These are phyloP conservation scores for Oreortyx pictus DNA, from an alignment of 2,797 vertebrate genomes.

Conservation along the genomic window DNA sequence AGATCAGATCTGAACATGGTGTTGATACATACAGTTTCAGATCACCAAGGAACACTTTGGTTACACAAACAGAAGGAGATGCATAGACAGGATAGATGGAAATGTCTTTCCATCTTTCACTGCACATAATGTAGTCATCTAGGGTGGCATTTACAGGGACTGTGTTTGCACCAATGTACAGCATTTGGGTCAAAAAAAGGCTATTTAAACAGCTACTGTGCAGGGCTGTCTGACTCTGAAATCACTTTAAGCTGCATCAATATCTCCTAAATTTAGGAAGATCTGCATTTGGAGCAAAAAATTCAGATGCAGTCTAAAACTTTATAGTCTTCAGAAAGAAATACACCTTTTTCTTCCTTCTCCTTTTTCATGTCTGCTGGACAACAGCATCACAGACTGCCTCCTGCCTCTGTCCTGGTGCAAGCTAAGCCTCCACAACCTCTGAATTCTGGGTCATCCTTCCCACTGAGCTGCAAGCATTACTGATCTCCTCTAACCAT, in stretches of 20 bases:
- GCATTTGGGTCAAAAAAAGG: not conserved
- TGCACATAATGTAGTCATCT: not conserved
- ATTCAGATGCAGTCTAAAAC: not conserved
- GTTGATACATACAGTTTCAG: not conserved
- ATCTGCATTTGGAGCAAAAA: not conserved
- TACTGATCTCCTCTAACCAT: not conserved
- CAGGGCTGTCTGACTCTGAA: not conserved
- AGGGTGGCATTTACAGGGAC: not conserved
- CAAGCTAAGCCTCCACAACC: not conserved
- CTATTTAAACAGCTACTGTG: not conserved
- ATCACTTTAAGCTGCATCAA: not conserved
- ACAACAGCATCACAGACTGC: not conserved
- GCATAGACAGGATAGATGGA: not conserved
- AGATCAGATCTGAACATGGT: not conserved
- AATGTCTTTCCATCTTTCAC: not conserved
- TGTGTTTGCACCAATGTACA: not conserved
- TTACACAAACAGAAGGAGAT: not conserved
- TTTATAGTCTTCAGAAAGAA: not conserved
- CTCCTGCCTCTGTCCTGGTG: not conserved
- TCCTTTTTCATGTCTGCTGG: not conserved
- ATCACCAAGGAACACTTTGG: not conserved
- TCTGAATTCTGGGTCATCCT: not conserved
- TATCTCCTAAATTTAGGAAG: not conserved
- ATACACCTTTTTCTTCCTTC: not conserved
- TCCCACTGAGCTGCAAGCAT: not conserved